Percentiles rank a stretch among this genome's conserved stretches.
Evolutionary conservation across 2,888 invertebrate species (phyloP).

Genomic region (Pammene aurita): DNA sequence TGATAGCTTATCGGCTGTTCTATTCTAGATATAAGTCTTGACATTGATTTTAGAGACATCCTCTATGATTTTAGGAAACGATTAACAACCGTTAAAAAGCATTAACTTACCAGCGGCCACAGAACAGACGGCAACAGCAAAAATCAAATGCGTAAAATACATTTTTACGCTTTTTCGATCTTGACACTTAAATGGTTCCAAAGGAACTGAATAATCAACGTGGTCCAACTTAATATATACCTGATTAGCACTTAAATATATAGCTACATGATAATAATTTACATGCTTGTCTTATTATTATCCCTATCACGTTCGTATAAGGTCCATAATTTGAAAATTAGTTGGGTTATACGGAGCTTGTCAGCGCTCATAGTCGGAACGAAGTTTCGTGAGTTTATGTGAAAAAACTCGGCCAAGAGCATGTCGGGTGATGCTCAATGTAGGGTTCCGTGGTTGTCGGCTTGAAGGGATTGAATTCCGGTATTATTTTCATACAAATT

Average conservation of each 20-base stretch:
- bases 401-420: too few species aligned
- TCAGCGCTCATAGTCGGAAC: background rate
- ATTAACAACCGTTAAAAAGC: too few species aligned
- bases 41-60: too few species aligned
- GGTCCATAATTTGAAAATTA: background rate
- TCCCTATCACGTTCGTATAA: background rate
- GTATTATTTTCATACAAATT: too few species aligned
- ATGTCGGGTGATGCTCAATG: too few species aligned
- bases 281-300: background rate
- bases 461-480: too few species aligned
- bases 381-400: background rate
- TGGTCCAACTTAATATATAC: constrained; percentile 10
- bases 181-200: constrained; percentile 3
- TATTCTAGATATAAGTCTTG: too few species aligned
- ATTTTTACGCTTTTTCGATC: constrained; percentile 9
- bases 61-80: too few species aligned
- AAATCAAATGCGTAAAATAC: constrained; percentile 23
- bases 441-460: too few species aligned
- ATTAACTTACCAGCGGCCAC: constrained; percentile 4
- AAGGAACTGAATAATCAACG: background rate
- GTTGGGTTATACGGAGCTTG: background rate
- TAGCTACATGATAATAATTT: background rate
- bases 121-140: background rate
- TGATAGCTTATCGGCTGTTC: too few species aligned
- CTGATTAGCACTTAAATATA: background rate